Evolutionary conservation across 2,888 invertebrate species (phyloP).

Genomic region (Sinopyrophorus schimmeli): DNA sequence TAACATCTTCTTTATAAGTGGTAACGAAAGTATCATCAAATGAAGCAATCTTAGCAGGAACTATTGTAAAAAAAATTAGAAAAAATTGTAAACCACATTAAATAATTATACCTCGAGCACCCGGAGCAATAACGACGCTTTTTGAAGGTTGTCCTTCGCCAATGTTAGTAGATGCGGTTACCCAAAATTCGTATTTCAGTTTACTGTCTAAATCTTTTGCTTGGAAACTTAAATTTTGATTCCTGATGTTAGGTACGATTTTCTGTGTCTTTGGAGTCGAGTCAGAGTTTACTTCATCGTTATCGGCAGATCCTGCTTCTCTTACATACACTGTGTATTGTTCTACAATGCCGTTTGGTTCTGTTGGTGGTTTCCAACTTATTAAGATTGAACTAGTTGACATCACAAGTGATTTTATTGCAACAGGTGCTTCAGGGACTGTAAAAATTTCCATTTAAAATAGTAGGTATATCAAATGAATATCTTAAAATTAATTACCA

Average conservation of each 20-base stretch:
- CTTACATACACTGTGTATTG: constrained; percentile 92
- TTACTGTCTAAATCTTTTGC: constrained; percentile 80
- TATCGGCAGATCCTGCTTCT: constrained; percentile 56
- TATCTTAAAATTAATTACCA: constrained; percentile 64
- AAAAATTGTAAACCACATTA: constrained; percentile 10
- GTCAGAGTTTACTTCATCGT: constrained; percentile 56
- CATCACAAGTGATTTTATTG: constrained; percentile 92
- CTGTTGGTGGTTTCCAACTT: constrained; percentile 91
- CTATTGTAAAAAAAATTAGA: constrained; percentile 56
- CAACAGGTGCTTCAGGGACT: constrained; percentile 93
- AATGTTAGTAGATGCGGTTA: constrained; percentile 90
- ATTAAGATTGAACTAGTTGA: constrained; percentile 89
- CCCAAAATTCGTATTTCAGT: constrained; percentile 91
- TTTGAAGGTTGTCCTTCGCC: constrained; percentile 92
- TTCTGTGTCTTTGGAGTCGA: constrained; percentile 73
- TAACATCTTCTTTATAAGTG: constrained; percentile 89
- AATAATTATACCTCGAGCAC: constrained; percentile 66
- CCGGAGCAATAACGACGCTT: constrained; percentile 82
- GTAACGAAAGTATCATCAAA: constrained; percentile 93
- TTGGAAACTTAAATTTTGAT: constrained; percentile 74
- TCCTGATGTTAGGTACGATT: constrained; percentile 74
- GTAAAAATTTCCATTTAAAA: constrained; percentile 35
- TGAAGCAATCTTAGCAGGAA: constrained; percentile 92
- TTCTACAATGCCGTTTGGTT: constrained; percentile 90
- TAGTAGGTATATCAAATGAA: constrained; percentile 6